These are phyloP conservation scores for Agrilus biguttatus DNA, from an alignment of 2,888 invertebrate genomes.

Conservation along the genomic window DNA sequence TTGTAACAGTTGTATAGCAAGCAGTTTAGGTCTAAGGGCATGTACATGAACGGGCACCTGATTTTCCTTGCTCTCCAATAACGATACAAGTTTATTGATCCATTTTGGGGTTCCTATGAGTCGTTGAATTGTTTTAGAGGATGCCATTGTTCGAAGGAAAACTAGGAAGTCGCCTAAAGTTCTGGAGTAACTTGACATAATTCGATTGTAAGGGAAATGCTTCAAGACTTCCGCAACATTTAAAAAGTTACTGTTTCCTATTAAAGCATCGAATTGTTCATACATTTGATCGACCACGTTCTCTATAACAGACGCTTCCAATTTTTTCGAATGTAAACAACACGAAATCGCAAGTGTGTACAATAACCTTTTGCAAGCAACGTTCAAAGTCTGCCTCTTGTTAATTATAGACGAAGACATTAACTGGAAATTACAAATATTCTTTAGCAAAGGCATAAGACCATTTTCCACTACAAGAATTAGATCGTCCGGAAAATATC, in stretches of 20 bases:
- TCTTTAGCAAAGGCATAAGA: constrained; percentile 32
- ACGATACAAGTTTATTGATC: constrained; percentile 33
- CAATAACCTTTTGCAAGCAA: constrained; percentile 37
- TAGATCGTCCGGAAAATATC: constrained; percentile 40
- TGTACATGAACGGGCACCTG: constrained; percentile 23
- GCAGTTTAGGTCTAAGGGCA: constrained; percentile 36
- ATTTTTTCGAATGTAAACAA: constrained; percentile 35
- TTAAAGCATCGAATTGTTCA: constrained; percentile 30
- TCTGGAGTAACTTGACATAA: constrained; percentile 19
- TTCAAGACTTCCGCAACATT: constrained; percentile 4
- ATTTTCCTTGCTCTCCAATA: constrained; percentile 24
- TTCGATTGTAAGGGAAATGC: constrained; percentile 4
- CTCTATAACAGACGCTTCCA: constrained; percentile 34
- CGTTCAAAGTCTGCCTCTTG: constrained; percentile 25
- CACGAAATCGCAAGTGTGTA: constrained; percentile 41
- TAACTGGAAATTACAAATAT: constrained; percentile 15
- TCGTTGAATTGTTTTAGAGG: constrained; percentile 30
- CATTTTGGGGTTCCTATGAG: constrained; percentile 35
- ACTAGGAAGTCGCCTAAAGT: constrained; percentile 40
- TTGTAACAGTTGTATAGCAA: constrained; percentile 38
- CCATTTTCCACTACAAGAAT: constrained; percentile 40
- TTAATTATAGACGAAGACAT: constrained; percentile 15
- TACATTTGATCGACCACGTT: constrained; percentile 37
- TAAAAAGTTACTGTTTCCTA: constrained; percentile 8
- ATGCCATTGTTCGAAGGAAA: constrained; percentile 38